Conservation (phyloP, 2,888 invertebrate genomes). For the Agrochola circellaris region DNA sequence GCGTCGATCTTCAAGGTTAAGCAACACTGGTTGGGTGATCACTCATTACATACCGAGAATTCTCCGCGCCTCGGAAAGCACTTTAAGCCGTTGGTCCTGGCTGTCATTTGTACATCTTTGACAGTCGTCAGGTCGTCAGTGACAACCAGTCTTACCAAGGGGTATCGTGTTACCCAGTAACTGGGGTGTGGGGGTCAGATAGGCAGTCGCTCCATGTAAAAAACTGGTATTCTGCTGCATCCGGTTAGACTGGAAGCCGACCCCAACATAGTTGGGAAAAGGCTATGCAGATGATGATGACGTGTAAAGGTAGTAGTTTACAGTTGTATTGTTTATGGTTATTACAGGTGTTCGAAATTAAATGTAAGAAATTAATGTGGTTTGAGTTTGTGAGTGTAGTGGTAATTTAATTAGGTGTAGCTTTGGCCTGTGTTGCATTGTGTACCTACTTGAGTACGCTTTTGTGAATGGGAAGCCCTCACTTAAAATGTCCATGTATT, state of each 20-base stretch:
- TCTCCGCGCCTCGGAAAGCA: too few species aligned
- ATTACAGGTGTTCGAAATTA: constrained; percentile 23
- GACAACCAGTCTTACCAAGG: too few species aligned
- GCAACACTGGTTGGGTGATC: neutral
- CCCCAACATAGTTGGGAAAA: too few species aligned
- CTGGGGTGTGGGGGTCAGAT: too few species aligned
- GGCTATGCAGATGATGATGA: neutral
- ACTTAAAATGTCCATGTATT: neutral
- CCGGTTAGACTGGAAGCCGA: too few species aligned
- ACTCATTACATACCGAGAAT: too few species aligned
- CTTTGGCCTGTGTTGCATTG: neutral
- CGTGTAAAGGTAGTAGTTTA: constrained; percentile 10
- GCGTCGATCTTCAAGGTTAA: neutral
- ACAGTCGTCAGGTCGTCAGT: too few species aligned
- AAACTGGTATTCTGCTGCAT: too few species aligned
- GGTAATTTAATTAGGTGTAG: neutral
- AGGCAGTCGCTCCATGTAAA: too few species aligned
- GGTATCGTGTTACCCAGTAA: too few species aligned
- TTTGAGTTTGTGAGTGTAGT: constrained; percentile 2
- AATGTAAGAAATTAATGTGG: constrained; percentile 9
- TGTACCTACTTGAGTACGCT: neutral
- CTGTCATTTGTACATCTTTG: too few species aligned
- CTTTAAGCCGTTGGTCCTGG: too few species aligned
- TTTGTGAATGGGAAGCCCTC: neutral
- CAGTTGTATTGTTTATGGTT: constrained; percentile 19